Evolutionary conservation across 2,113 vertebrate species (phyloP).

Genomic region (Ornithorhynchus anatinus): DNA sequence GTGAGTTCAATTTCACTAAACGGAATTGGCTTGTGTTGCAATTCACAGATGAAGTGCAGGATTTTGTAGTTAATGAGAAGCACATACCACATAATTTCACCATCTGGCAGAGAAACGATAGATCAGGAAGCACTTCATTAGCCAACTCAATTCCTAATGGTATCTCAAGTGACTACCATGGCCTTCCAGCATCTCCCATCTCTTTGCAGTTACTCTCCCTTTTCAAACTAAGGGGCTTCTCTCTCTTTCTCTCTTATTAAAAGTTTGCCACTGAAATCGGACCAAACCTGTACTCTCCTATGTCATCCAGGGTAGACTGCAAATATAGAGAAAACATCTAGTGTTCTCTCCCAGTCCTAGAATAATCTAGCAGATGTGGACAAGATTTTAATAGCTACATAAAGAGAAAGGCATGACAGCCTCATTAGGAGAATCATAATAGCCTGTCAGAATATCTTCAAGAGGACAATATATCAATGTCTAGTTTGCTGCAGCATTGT

Average conservation of each 20-base stretch:
- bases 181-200: too few species aligned
- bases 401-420: conserved; percentile 78
- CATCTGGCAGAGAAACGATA: conserved; percentile 43
- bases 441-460: conserved; percentile 66
- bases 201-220: background rate
- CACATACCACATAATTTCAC: conserved; percentile 43
- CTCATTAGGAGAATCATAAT: conserved; percentile 75
- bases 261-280: background rate
- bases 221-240: conserved; percentile 32
- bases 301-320: conserved; percentile 1
- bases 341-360: conserved; percentile 28
- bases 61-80: conserved; percentile 57
- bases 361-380: conserved; percentile 77
- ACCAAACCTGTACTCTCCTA: conserved; percentile 24
- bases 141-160: conserved; percentile 46
- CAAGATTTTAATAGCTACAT: conserved; percentile 74
- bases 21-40: conserved; percentile 31
- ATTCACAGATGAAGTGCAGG: conserved; percentile 41
- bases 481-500: conserved; percentile 66
- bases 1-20: background rate
- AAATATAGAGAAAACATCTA: conserved; percentile 36
- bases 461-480: conserved; percentile 74
- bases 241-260: conserved; percentile 22
- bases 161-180: conserved; percentile 5
- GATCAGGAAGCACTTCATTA: conserved; percentile 36